phyloP scores from a whole-genome alignment of 2,888 invertebrate genomes.

The Polyploca ridens region DNA sequence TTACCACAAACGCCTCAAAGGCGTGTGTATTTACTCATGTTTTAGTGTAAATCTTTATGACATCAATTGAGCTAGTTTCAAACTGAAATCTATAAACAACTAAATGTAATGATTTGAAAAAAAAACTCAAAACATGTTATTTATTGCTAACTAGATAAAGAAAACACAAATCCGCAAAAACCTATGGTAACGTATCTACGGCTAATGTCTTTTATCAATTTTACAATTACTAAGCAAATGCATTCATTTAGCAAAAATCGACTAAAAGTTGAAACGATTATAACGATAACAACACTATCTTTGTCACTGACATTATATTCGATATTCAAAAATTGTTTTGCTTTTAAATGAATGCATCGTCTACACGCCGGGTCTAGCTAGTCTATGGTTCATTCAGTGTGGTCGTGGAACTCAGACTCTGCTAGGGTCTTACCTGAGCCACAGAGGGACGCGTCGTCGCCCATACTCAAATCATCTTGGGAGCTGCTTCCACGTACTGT shows the following conservation, averaged over 20 bases:
- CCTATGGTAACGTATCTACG: slow-evolving; percentile 1
- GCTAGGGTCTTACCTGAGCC: slow-evolving; percentile 85
- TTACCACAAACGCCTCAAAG: not conserved
- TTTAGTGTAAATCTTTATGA: not conserved
- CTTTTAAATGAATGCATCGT: not conserved
- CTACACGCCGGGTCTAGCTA: slow-evolving; percentile 1
- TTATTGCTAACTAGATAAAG: not conserved
- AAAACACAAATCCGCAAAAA: not conserved
- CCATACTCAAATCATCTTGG: slow-evolving; percentile 92
- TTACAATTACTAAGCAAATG: not conserved
- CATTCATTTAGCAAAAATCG: slow-evolving; percentile 4
- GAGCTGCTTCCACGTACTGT: slow-evolving; percentile 92
- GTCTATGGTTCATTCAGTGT: slow-evolving; percentile 50
- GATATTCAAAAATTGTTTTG: not conserved
- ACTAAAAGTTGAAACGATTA: not conserved
- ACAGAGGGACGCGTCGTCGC: slow-evolving; percentile 89
- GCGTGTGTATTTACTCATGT: not conserved
- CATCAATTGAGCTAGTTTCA: not conserved
- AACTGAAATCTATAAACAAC: not conserved
- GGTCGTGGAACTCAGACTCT: slow-evolving; percentile 69
- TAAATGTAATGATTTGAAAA: not conserved
- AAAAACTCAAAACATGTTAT: not conserved
- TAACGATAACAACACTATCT: not conserved
- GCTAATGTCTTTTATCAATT: slow-evolving; percentile 13
- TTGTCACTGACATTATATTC: not conserved